Percentiles rank a stretch among this genome's conserved stretches.
phyloP scores from a whole-genome alignment of 2,797 vertebrate genomes.

The Rhinichthys osculus region DNA sequence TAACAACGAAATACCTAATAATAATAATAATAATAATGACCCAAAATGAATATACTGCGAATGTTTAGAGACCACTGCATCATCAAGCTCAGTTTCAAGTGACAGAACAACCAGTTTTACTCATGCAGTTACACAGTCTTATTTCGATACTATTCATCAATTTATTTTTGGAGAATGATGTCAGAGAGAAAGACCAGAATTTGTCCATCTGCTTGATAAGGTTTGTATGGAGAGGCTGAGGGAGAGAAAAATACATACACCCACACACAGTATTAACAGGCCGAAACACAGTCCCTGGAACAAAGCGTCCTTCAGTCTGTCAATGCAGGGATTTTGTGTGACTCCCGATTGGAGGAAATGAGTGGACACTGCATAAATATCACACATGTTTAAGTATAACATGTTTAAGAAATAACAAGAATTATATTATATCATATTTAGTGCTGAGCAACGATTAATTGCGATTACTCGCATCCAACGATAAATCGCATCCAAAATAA shows the following conservation, averaged over 20 bases:
- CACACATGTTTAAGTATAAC: neutral
- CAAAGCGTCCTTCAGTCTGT: conserved; percentile 36
- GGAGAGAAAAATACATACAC: conserved; percentile 72
- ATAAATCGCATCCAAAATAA: no score
- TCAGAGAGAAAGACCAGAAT: conserved; percentile 13
- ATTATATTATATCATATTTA: neutral
- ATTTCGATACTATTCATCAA: neutral
- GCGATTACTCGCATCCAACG: no score
- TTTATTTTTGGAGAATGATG: conserved; percentile 32
- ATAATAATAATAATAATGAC: neutral
- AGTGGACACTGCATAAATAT: neutral
- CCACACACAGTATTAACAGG: conserved; percentile 69
- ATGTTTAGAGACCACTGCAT: conserved; percentile 50
- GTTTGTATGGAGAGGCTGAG: conserved; percentile 64
- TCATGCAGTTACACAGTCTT: conserved; percentile 50
- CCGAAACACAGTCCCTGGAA: conserved; percentile 68
- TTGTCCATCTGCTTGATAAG: conserved; percentile 35
- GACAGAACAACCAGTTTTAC: conserved; percentile 31
- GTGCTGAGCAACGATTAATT: no score
- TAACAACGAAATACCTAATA: neutral
- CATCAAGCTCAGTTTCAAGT: conserved; percentile 37
- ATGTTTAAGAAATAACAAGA: neutral
- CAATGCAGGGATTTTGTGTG: conserved; percentile 16
- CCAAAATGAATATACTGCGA: conserved; percentile 11
- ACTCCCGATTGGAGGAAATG: neutral